phyloP scores from a whole-genome alignment of 2,888 invertebrate species.

The Trilocha varians region DNA sequence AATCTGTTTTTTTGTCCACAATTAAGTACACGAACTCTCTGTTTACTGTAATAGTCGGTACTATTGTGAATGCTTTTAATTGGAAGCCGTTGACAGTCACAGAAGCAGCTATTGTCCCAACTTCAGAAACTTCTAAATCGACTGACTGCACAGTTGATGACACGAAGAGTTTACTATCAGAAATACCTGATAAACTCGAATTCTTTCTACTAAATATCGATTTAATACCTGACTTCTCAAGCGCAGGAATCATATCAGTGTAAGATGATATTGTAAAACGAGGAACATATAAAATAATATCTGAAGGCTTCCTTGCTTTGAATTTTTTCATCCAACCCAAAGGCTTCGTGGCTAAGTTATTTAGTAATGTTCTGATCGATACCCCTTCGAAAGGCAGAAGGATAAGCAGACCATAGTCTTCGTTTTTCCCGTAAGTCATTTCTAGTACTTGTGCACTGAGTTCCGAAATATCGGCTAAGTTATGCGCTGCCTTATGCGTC shows the following conservation, averaged over 20 bases:
- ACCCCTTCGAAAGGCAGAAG: constrained; percentile 75
- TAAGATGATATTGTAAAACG: constrained; percentile 70
- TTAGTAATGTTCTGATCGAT: constrained; percentile 59
- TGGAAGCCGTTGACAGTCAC: constrained; percentile 71
- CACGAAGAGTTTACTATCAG: constrained; percentile 69
- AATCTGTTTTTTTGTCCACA: constrained; percentile 72
- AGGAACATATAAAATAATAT: constrained; percentile 75
- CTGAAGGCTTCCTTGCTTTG: constrained; percentile 45
- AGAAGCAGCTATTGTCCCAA: constrained; percentile 80
- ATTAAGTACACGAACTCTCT: constrained; percentile 79
- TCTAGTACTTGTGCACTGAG: constrained; percentile 77
- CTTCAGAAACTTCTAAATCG: constrained; percentile 80
- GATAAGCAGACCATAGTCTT: constrained; percentile 77
- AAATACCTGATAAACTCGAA: constrained; percentile 75
- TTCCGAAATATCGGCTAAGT: constrained; percentile 62
- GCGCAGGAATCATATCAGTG: constrained; percentile 51
- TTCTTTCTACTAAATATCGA: constrained; percentile 73
- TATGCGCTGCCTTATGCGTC: constrained; percentile 76
- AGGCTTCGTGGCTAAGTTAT: constrained; percentile 59
- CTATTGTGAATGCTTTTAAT: constrained; percentile 53
- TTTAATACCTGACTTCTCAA: constrained; percentile 74
- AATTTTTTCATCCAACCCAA: constrained; percentile 67
- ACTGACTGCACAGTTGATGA: constrained; percentile 80
- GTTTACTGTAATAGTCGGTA: constrained; percentile 75
- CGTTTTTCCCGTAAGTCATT: constrained; percentile 77